A percentile compares a stretch with the other conserved stretches of the same genome.
phyloP scores from a whole-genome alignment of 1,140 invertebrate species.

The Cydia pomonella region DNA sequence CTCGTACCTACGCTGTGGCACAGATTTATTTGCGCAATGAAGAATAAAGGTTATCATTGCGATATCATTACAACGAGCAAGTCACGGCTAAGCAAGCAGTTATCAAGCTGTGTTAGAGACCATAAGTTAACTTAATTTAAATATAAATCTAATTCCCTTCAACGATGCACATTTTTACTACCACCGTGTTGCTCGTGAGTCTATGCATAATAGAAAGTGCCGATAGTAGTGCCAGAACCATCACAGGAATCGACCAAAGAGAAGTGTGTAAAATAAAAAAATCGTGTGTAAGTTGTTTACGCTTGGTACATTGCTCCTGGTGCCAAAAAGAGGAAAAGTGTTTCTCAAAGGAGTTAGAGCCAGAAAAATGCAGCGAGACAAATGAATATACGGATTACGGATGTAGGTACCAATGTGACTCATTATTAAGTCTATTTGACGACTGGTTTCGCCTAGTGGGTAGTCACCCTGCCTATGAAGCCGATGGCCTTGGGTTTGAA shows the following conservation, averaged over 20 bases:
- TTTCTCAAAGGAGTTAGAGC: constrained; percentile 54
- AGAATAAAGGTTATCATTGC: constrained; percentile 65
- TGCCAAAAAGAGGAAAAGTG: constrained; percentile 60
- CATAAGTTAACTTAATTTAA: background rate
- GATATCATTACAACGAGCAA: constrained; percentile 54
- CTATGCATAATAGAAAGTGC: constrained; percentile 36
- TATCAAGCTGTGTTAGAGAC: constrained; percentile 37
- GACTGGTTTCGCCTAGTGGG: too few species aligned
- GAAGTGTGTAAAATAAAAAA: constrained; percentile 63
- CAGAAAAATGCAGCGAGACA: constrained; percentile 53
- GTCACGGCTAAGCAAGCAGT: constrained; percentile 55
- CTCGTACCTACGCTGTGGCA: constrained; percentile 18
- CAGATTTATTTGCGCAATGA: constrained; percentile 50
- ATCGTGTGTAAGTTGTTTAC: constrained; percentile 66
- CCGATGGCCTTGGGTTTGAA: too few species aligned
- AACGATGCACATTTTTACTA: background rate
- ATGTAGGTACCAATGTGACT: constrained; percentile 54
- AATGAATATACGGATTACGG: constrained; percentile 55
- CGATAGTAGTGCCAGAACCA: constrained; percentile 25
- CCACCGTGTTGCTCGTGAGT: constrained; percentile 29
- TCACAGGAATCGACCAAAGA: constrained; percentile 50
- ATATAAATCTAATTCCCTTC: background rate
- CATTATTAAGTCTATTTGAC: too few species aligned
- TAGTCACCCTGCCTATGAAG: too few species aligned
- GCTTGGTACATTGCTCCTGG: constrained; percentile 66